Percentiles rank a stretch among this genome's conserved stretches.
Conservation (phyloP, 92 coral and sea anemone genomes). For the Scolanthus callimorphus region DNA sequence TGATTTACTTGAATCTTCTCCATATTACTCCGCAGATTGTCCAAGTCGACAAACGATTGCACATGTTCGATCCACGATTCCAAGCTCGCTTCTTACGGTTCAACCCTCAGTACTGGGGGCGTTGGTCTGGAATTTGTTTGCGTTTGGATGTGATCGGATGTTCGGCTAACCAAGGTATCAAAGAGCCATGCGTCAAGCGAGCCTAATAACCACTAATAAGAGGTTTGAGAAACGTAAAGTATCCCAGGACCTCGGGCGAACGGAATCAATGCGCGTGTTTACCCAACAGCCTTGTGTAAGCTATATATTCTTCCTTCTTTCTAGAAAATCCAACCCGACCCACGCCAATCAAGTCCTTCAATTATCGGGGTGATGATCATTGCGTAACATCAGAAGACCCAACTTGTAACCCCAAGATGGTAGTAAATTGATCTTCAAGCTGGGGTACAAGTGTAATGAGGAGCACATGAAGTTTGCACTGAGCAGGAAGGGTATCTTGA, state of each 20-base stretch:
- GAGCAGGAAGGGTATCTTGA: conserved; percentile 21
- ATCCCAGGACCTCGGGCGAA: no score
- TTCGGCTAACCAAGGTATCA: conserved; percentile 53
- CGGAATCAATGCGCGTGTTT: no score
- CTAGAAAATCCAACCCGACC: conserved; percentile 46
- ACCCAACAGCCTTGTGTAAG: no score
- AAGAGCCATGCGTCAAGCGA: no score
- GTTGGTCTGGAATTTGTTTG: conserved; percentile 48
- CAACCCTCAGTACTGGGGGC: conserved; percentile 70
- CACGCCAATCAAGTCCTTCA: conserved; percentile 29
- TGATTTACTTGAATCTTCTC: no score
- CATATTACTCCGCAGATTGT: no score
- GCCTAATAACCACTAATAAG: background rate
- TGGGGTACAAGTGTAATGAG: conserved; percentile 24
- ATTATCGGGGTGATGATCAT: no score
- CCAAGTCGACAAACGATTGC: no score
- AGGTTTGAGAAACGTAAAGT: background rate
- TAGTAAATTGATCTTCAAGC: conserved; percentile 23
- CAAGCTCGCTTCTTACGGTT: conserved; percentile 56
- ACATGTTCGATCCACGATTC: no score
- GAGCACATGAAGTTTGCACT: conserved; percentile 38
- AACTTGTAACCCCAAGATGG: conserved; percentile 14
- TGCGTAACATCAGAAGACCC: conserved; percentile 32
- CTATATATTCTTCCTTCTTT: conserved; percentile 14
- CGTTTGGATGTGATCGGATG: conserved; percentile 66